Percentiles rank a stretch among this genome's conserved stretches.
Evolutionary conservation across 2,797 vertebrate genomes (phyloP).

Genomic region (Protonibea diacanthus): DNA sequence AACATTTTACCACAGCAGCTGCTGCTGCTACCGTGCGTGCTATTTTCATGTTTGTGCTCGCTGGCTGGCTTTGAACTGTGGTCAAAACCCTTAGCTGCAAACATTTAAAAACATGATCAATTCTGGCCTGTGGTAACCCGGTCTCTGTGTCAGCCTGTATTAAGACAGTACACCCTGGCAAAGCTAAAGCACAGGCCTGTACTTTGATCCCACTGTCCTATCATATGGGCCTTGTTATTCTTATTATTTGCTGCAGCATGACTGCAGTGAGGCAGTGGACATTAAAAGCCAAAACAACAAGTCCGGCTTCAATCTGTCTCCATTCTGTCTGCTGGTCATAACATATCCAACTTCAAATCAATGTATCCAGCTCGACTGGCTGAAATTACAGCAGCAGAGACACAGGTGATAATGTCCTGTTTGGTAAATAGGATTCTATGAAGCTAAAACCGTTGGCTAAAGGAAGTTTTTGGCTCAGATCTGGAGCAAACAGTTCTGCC

Average conservation of each 20-base stretch:
- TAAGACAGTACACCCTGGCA: conserved; percentile 2
- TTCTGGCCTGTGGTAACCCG: conserved; percentile 22
- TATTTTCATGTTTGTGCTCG: conserved; percentile 10
- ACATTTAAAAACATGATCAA: conserved; percentile 28
- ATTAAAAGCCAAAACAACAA: conserved; percentile 34
- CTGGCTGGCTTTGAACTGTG: conserved; percentile 12
- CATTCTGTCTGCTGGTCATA: conserved; percentile 10
- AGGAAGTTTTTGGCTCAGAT: neutral
- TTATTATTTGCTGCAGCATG: conserved; percentile 16
- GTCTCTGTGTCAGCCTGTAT: conserved; percentile 23
- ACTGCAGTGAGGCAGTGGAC: conserved; percentile 33
- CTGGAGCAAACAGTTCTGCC: neutral
- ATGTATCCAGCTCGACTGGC: neutral
- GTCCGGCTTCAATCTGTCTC: conserved; percentile 2
- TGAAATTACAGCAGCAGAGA: conserved; percentile 5
- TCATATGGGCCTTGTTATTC: conserved; percentile 21
- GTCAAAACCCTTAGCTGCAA: conserved; percentile 15
- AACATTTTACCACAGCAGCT: conserved; percentile 20
- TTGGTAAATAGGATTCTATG: neutral
- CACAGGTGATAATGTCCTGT: neutral
- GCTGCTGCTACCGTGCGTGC: conserved; percentile 51
- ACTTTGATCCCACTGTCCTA: conserved; percentile 59
- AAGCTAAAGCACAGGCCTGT: conserved; percentile 31
- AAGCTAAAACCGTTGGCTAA: neutral
- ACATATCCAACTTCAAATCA: conserved; percentile 1